Percentiles rank a stretch among this genome's conserved stretches.
Conservation (phyloP, 1,140 invertebrate genomes). For the Hesperophylax magnus region DNA sequence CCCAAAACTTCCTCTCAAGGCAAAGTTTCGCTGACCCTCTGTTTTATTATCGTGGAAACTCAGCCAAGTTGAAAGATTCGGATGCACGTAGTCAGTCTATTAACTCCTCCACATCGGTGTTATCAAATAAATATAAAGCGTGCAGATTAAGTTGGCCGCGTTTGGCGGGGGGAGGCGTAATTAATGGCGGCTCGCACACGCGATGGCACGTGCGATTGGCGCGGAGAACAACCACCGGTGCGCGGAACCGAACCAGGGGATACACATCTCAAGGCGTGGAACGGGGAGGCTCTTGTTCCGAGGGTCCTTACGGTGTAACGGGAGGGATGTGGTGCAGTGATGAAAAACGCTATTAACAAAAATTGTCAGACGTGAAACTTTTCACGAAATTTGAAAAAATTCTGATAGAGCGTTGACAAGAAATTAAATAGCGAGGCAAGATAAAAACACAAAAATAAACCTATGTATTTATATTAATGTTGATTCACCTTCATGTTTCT, state of each 20-base stretch:
- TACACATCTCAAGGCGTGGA: conserved; percentile 31
- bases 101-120: background rate
- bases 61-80: background rate
- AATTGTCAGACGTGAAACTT: no score
- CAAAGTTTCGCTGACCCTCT: background rate
- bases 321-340: background rate
- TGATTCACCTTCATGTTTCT: no score
- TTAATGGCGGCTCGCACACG: conserved; percentile 34
- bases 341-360: no score
- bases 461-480: no score
- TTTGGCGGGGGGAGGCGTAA: conserved; percentile 1
- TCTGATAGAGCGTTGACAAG: no score
- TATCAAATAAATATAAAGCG: conserved; percentile 19
- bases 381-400: no score
- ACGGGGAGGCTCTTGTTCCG: background rate
- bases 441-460: no score
- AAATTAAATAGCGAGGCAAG: no score
- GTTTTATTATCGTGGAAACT: background rate
- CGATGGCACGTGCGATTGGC: conserved; percentile 40
- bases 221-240: conserved; percentile 18
- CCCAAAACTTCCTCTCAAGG: no score
- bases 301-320: background rate
- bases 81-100: background rate
- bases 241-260: conserved; percentile 11
- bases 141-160: conserved; percentile 28